Evolutionary conservation across 2,113 vertebrate species (phyloP), one percentile per base, ranked within the genome.

Genomic region (Ophthalmolycus amberensis): DNA sequence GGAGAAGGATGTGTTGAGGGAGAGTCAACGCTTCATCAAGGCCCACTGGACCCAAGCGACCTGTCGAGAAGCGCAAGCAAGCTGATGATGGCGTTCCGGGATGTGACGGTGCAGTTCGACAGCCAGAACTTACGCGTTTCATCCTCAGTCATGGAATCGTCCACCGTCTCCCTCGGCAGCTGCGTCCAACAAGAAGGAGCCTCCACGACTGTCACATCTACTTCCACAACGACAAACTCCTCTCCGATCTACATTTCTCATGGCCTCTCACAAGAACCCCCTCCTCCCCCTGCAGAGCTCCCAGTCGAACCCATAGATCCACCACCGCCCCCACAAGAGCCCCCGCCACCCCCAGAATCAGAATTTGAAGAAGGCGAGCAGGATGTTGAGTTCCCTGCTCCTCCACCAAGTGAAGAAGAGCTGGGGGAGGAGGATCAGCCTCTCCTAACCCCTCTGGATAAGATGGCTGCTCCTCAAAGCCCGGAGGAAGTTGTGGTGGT

Each of bases 81-180:
- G 71, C 94, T 99, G 80, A 97, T 99, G 98, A 99, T 99, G 98
- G 98, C 98, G 3, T 99, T 99, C 93, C 95, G 97, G 69, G 98
- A 99, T 1, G 98, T 99, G 87, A 99, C 98, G 0, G 98, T 99
- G 63, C 97, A 99, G 92, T 97, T 99, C 0, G 98, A 99, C 92
- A 98, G 94, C 90, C 96, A 98, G 89, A 99, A 99, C 83, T 97
- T 99, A 85, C 97, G 96, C 0, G 95, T 99, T 77, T 99, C 98
- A 12, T 99, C 98, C 0, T 97, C 97, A 46, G 93, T 96, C 73
- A 68, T 94, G 94, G 95, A 96, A 68, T 95, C 95, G 11, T 95
- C 95, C 52, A 94, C 98, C 0, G 96, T 99, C 86, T 97, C 97
- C 1, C 95, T 99, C 65, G 96, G 96, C 69, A 97, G 97, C 94